These are phyloP conservation scores for Melanerpes formicivorus DNA, from an alignment of 2,113 vertebrate genomes.

Conservation along the genomic window DNA sequence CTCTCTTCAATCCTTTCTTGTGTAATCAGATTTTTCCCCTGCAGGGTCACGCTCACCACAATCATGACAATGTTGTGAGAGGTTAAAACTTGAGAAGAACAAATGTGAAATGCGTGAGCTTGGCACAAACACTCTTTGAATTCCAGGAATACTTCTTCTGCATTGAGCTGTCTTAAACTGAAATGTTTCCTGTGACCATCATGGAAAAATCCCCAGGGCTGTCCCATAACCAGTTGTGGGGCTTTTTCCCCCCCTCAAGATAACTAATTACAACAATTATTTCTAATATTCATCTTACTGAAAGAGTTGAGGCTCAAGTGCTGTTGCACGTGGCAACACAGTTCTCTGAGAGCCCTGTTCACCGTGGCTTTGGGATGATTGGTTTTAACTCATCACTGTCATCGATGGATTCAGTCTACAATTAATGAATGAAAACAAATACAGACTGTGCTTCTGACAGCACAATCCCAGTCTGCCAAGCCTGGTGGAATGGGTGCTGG, in stretches of 20 bases:
- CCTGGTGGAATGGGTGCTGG: too few relatives aligned
- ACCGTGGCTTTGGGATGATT: background rate
- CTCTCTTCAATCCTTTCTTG: background rate
- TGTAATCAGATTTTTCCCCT: background rate
- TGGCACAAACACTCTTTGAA: background rate
- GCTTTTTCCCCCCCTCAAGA: background rate
- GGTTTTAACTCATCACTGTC: background rate
- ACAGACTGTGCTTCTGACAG: background rate
- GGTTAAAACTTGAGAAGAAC: background rate
- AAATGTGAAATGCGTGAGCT: background rate
- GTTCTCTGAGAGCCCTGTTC: background rate
- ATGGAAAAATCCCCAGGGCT: background rate
- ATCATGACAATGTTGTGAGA: background rate
- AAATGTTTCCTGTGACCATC: background rate
- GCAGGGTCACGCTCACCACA: background rate
- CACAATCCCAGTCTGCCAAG: background rate
- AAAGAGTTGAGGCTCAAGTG: background rate
- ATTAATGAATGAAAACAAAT: background rate
- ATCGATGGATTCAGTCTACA: background rate
- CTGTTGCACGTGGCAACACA: background rate
- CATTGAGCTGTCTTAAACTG: background rate
- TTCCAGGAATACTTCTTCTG: background rate
- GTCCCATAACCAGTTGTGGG: background rate
- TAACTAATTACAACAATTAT: background rate
- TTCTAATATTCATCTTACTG: background rate